Conservation (phyloP, 2,797 vertebrate genomes). For the Coregonus suidteri region DNA sequence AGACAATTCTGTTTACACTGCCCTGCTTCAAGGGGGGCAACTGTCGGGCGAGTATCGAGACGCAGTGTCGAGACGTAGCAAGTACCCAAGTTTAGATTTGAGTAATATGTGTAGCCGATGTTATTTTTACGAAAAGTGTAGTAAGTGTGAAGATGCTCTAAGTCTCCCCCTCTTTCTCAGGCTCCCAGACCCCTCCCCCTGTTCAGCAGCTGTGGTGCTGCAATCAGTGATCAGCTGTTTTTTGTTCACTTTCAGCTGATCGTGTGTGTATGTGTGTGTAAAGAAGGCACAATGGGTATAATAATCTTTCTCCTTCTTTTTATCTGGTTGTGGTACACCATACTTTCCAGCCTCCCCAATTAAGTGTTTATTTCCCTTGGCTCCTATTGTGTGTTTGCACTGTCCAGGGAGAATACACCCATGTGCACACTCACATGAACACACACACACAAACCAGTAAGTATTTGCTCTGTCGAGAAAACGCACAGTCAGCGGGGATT, state of each 20-base stretch:
- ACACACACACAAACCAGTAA: conserved; percentile 21
- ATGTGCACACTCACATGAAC: conserved; percentile 1
- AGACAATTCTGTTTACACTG: too few species aligned
- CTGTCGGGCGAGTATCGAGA: too few species aligned
- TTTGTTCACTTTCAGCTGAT: not conserved
- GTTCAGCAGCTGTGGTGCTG: not conserved
- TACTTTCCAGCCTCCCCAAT: conserved; percentile 36
- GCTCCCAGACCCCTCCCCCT: not conserved
- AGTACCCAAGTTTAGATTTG: too few species aligned
- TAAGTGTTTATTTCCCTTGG: conserved; percentile 55
- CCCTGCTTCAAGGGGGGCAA: too few species aligned
- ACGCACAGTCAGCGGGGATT: conserved; percentile 44
- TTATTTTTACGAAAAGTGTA: too few species aligned
- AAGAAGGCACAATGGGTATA: not conserved
- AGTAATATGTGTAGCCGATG: too few species aligned
- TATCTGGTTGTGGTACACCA: not conserved
- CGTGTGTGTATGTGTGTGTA: not conserved
- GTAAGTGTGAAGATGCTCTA: not conserved
- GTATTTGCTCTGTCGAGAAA: conserved; percentile 40
- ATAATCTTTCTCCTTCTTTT: not conserved
- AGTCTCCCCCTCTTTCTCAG: not conserved
- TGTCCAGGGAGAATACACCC: conserved; percentile 41
- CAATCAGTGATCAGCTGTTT: not conserved
- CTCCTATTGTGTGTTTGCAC: conserved; percentile 35
- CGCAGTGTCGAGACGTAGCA: too few species aligned